Conservation (phyloP, 1,140 invertebrate genomes). For the Bombus pyrosoma region DNA sequence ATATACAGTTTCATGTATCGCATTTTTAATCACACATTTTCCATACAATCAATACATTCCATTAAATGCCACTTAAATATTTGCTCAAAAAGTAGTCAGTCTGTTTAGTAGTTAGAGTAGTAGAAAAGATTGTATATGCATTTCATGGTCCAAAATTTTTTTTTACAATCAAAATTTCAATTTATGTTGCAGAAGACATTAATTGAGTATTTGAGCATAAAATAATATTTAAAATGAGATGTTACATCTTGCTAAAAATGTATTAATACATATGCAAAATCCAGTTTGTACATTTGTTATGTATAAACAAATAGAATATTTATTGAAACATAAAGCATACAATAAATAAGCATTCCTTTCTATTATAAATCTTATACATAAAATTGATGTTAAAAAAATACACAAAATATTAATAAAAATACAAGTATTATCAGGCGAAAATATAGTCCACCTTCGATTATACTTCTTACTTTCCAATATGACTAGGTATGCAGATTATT, state of each 20-base stretch:
- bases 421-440: slow-evolving; percentile 5
- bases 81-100: slow-evolving; percentile 77
- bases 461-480: slow-evolving; percentile 46
- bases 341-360: slow-evolving; percentile 38
- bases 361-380: slow-evolving; percentile 26
- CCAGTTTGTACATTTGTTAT: slow-evolving; percentile 12
- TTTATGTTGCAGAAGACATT: background rate
- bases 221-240: slow-evolving; percentile 10
- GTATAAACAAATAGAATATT: slow-evolving; percentile 23
- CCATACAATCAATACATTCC: slow-evolving; percentile 54
- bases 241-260: background rate
- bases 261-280: background rate
- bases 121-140: slow-evolving; percentile 68
- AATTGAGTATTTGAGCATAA: slow-evolving; percentile 7
- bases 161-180: slow-evolving; percentile 32
- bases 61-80: slow-evolving; percentile 71
- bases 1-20: slow-evolving; percentile 63
- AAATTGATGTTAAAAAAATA: slow-evolving; percentile 19
- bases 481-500: slow-evolving; percentile 60
- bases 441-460: slow-evolving; percentile 18
- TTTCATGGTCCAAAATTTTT: slow-evolving; percentile 60
- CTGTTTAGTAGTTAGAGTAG: slow-evolving; percentile 74
- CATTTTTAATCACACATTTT: slow-evolving; percentile 58
- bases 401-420: slow-evolving; percentile 40
- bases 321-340: slow-evolving; percentile 22